Evolutionary conservation across 2,113 vertebrate species (phyloP).

Genomic region (Cygnus buccinator): DNA sequence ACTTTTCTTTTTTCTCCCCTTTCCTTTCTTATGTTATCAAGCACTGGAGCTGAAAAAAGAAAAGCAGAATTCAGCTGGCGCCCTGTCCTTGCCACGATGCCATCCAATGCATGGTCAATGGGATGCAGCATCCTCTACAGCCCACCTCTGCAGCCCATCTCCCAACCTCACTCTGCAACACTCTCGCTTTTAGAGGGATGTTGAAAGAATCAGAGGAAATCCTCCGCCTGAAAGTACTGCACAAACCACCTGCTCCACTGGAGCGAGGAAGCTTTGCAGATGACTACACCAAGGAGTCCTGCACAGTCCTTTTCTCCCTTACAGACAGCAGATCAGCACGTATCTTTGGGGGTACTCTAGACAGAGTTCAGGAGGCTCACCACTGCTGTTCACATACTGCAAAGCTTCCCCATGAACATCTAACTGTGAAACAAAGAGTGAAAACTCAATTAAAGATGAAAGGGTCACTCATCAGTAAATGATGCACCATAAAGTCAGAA

Average conservation of each 20-base stretch:
- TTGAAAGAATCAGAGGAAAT: not conserved
- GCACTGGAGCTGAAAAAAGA: not conserved
- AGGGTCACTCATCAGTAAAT: not conserved
- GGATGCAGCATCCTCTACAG: not conserved
- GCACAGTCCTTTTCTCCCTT: not conserved
- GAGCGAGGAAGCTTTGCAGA: not conserved
- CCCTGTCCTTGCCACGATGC: not conserved
- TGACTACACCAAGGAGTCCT: not conserved
- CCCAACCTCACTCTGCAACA: fast-evolving
- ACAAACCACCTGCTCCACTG: fast-evolving
- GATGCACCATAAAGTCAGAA: not conserved
- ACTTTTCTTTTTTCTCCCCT: not conserved
- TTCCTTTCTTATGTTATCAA: not conserved
- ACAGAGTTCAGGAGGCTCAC: not conserved
- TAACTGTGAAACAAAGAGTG: slow-evolving; percentile 1
- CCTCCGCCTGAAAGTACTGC: not conserved
- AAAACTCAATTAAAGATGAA: slow-evolving; percentile 29
- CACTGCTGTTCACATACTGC: not conserved
- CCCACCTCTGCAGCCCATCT: fast-evolving
- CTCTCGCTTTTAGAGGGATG: not conserved
- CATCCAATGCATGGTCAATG: fast-evolving
- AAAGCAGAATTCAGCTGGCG: not conserved
- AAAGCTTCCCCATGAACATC: not conserved
- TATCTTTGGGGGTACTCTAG: not conserved
- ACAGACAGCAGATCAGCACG: not conserved